A percentile compares a stretch with the other conserved stretches of the same genome.
Evolutionary conservation across 2,888 invertebrate genomes (phyloP).

Genomic region (Marasmarcha lunaedactyla): DNA sequence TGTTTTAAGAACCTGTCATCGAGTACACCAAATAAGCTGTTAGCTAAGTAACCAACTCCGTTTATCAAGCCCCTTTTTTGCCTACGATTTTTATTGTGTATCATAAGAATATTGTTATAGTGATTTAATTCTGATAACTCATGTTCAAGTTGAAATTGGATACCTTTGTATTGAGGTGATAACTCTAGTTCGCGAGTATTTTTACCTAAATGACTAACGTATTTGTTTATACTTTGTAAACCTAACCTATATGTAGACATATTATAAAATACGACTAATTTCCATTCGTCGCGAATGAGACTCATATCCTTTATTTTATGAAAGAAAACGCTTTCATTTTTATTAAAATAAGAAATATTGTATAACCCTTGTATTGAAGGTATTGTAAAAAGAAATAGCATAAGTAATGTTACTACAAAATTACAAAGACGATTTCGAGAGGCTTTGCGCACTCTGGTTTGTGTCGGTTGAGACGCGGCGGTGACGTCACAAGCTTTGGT

Average conservation of each 20-base stretch:
- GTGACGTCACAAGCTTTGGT: background rate
- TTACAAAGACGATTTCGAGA: background rate
- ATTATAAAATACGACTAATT: slow-evolving; percentile 7
- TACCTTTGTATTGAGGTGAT: background rate
- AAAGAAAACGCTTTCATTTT: slow-evolving; percentile 4
- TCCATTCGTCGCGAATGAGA: slow-evolving; percentile 5
- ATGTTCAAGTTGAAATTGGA: slow-evolving; percentile 1
- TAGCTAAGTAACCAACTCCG: slow-evolving; percentile 5
- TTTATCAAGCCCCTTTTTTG: slow-evolving; percentile 3
- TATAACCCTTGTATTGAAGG: background rate
- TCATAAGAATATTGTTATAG: background rate
- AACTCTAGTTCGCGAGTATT: background rate
- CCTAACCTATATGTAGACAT: slow-evolving; percentile 6
- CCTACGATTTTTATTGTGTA: background rate
- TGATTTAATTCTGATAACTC: background rate
- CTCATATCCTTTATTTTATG: slow-evolving; percentile 6
- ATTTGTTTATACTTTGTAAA: slow-evolving; percentile 3
- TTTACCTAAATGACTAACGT: slow-evolving; percentile 1
- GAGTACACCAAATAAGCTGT: slow-evolving; percentile 5
- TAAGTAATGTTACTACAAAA: background rate
- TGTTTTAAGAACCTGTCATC: slow-evolving; percentile 5
- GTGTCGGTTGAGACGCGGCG: background rate
- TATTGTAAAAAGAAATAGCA: background rate
- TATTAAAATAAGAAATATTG: slow-evolving; percentile 3
- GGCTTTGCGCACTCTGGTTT: background rate